A percentile compares a stretch with the other conserved stretches of the same genome.
These are phyloP conservation scores for Drosophila atroscutellata DNA, from an alignment of 2,888 invertebrate species.

Conservation along the genomic window DNA sequence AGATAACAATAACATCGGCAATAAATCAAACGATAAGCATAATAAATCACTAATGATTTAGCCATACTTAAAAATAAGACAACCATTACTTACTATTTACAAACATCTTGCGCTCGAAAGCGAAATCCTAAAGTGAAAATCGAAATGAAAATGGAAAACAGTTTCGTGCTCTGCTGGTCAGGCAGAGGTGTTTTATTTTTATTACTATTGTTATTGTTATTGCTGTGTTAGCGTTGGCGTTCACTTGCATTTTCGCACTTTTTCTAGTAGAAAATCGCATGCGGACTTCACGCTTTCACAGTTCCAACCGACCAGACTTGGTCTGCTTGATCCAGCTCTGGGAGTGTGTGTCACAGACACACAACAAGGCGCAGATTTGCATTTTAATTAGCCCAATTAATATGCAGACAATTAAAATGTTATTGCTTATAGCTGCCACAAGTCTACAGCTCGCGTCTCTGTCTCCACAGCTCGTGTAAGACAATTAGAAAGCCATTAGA, in stretches of 20 bases:
- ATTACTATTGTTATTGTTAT: conserved; percentile 2
- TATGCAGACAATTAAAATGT: conserved; percentile 75
- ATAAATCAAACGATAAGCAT: conserved; percentile 2
- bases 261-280: conserved; percentile 61
- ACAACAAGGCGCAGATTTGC: conserved; percentile 58
- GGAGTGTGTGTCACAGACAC: conserved; percentile 9
- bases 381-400: conserved; percentile 70
- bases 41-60: conserved; percentile 10
- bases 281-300: conserved; percentile 73
- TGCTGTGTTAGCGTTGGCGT: conserved; percentile 16
- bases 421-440: conserved; percentile 58
- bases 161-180: conserved; percentile 46
- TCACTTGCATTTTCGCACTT: conserved; percentile 73
- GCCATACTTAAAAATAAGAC: not conserved
- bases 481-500: conserved; percentile 81
- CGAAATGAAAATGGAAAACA: conserved; percentile 44
- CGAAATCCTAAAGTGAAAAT: conserved; percentile 42
- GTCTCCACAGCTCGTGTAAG: conserved; percentile 24
- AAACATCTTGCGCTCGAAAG: conserved; percentile 54
- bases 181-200: conserved; percentile 12
- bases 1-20: not conserved
- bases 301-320: conserved; percentile 8
- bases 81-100: not conserved
- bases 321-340: conserved; percentile 15
- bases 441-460: conserved; percentile 18